phyloP scores from a whole-genome alignment of 2,888 invertebrate genomes.

The Plutella xylostella region DNA sequence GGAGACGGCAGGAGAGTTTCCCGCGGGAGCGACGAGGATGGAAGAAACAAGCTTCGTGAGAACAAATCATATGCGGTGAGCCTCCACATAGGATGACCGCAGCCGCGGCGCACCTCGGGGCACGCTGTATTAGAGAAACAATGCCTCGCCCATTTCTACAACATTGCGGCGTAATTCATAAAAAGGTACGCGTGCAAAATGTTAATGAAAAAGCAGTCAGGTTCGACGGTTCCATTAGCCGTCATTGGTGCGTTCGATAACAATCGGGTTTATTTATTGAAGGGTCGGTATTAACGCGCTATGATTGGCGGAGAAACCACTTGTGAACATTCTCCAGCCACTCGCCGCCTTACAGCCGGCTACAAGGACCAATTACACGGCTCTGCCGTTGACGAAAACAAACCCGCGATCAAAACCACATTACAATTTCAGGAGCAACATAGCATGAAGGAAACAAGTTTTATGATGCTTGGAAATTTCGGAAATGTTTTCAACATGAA shows the following conservation, averaged over 20 bases:
- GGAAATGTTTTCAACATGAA: too few species aligned
- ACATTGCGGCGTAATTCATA: constrained; percentile 3
- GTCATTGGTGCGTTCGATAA: constrained; percentile 11
- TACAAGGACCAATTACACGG: too few species aligned
- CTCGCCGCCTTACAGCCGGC: too few species aligned
- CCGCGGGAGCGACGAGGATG: constrained; percentile 31
- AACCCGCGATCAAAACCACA: too few species aligned
- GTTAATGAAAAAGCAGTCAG: constrained; percentile 6
- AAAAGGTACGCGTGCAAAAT: constrained; percentile 3
- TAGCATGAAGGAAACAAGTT: too few species aligned
- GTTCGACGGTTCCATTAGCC: constrained; percentile 5
- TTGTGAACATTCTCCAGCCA: too few species aligned
- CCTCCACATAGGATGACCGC: constrained; percentile 30
- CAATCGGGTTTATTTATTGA: constrained; percentile 7
- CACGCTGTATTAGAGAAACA: constrained; percentile 2
- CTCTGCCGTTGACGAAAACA: too few species aligned
- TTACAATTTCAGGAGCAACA: too few species aligned
- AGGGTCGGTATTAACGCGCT: neutral
- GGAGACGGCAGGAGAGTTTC: constrained; percentile 29
- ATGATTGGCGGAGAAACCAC: neutral
- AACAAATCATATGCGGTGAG: constrained; percentile 43
- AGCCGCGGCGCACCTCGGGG: constrained; percentile 31
- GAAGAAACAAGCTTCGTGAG: constrained; percentile 48
- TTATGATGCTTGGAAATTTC: too few species aligned
- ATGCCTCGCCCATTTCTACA: neutral